A percentile compares a stretch with the other conserved stretches of the same genome.
phyloP scores from a whole-genome alignment of 2,113 vertebrate genomes.

The Scomber scombrus region DNA sequence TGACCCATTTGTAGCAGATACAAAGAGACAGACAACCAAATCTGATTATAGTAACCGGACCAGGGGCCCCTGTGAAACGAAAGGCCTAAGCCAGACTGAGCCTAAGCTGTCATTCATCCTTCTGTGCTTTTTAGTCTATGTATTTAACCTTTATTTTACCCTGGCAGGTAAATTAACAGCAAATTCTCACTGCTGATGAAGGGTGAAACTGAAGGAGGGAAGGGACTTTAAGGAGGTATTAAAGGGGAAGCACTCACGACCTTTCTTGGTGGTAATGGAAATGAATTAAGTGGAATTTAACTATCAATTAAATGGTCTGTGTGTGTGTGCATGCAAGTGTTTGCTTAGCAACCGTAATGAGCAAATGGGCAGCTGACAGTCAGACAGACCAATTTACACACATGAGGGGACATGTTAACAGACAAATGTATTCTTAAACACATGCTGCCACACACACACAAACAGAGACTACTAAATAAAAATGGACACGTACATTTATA shows the following conservation, averaged over 20 bases:
- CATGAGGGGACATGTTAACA: not conserved
- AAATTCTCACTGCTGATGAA: slow-evolving; percentile 43
- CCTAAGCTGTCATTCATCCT: slow-evolving; percentile 67
- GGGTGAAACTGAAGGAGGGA: slow-evolving; percentile 44
- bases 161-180: slow-evolving; percentile 42
- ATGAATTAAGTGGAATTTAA: slow-evolving; percentile 53
- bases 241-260: slow-evolving; percentile 34
- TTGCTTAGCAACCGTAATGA: slow-evolving; percentile 52
- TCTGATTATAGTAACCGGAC: slow-evolving; percentile 74
- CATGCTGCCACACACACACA: not conserved
- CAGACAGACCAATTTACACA: slow-evolving; percentile 40
- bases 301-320: slow-evolving; percentile 32
- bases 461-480: not conserved
- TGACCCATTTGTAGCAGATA: slow-evolving; percentile 81
- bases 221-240: slow-evolving; percentile 46
- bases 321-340: slow-evolving; percentile 13
- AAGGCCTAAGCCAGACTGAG: slow-evolving; percentile 53
- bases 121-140: slow-evolving; percentile 35
- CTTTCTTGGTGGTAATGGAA: slow-evolving; percentile 56
- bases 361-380: slow-evolving; percentile 35
- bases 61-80: slow-evolving; percentile 49
- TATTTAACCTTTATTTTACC: slow-evolving; percentile 56
- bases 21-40: slow-evolving; percentile 79
- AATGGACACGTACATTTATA: slow-evolving; percentile 7
- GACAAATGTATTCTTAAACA: slow-evolving; percentile 18